Evolutionary conservation across 2,797 vertebrate genomes (phyloP), one percentile per base, ranked within the genome.

Genomic region (Poeciliopsis gracilis): DNA sequence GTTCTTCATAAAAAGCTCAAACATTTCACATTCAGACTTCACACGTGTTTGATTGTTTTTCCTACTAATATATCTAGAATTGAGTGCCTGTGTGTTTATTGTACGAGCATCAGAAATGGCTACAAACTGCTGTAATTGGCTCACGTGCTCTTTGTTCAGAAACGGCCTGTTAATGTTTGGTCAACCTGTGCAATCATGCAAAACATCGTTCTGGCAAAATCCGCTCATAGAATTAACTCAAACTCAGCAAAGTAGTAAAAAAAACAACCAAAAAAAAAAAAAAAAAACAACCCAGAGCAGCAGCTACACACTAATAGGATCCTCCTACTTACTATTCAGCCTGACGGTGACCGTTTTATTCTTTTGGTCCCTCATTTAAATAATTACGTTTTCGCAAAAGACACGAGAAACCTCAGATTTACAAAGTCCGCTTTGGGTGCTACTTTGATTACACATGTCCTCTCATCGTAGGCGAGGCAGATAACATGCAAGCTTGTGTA

Each of bases 361-460:
- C 47, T 61, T 2, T 1, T 51, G 16, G 8, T 78, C 13, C 43
- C 25, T 69, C 33, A 77, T 82, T 81, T 79, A 28, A 77, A 61
- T 81, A 12, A 72, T 78, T 69, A 69, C 16, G 49, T 70, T 70
- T 51, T 69, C 8, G 47, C 9, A 45, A 4, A 73, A 77, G 71
- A 53, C 72, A 47, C 59, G 59, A 43, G 67, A 75, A 71, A 66
- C 13, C 25, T 73, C 41, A 57, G 74, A 74, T 71, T 75, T 67
- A 43, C 3, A 18, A 43, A 84, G n/a, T 7, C 45, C 61, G 69
- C 66, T 82, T 47, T 59, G 53, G 23, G 38, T 81, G 67, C 59
- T 53, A 30, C 78, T 81, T 87, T 87, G 57, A 89, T 86, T 16
- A 79, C 72, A 78, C 57, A 77, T 13, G 51, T 74, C 66, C 76